Evolutionary conservation across 2,797 vertebrate genomes (phyloP).

Genomic region (Epinephelus awoara): DNA sequence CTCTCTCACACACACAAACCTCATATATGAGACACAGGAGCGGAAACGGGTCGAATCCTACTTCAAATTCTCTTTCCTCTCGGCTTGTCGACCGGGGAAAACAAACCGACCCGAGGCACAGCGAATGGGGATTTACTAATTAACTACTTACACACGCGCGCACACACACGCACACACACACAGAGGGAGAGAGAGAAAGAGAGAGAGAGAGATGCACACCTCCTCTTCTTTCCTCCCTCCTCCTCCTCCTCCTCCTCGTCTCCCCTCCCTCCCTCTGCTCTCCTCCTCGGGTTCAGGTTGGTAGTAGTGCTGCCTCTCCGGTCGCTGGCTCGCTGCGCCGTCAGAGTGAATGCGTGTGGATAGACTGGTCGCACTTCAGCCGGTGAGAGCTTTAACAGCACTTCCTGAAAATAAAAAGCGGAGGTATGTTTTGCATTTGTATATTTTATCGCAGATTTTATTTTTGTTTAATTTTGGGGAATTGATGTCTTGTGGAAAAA

Average conservation of each 20-base stretch:
- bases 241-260: constrained; percentile 52
- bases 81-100: constrained; percentile 92
- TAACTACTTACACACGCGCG: constrained; percentile 86
- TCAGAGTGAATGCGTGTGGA: constrained; percentile 78
- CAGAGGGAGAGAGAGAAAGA: constrained; percentile 26
- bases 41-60: constrained; percentile 93
- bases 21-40: constrained; percentile 88
- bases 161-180: constrained; percentile 17
- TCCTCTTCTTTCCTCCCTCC: constrained; percentile 61
- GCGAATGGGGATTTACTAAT: constrained; percentile 91
- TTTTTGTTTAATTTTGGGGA: background rate
- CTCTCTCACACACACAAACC: constrained; percentile 69
- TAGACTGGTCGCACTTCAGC: constrained; percentile 72
- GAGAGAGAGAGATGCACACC: constrained; percentile 70
- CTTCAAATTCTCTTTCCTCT: constrained; percentile 93
- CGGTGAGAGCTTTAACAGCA: constrained; percentile 62
- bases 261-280: constrained; percentile 75
- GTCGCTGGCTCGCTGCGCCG: constrained; percentile 81
- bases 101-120: constrained; percentile 90
- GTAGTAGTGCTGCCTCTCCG: constrained; percentile 81
- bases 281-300: constrained; percentile 80
- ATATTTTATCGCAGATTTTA: constrained; percentile 1
- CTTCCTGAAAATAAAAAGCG: constrained; percentile 45
- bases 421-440: constrained; percentile 76
- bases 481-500: background rate